Percentiles rank a stretch among this genome's conserved stretches.
Evolutionary conservation across 2,797 vertebrate species (phyloP).

Genomic region (Phataginus tetradactyla): DNA sequence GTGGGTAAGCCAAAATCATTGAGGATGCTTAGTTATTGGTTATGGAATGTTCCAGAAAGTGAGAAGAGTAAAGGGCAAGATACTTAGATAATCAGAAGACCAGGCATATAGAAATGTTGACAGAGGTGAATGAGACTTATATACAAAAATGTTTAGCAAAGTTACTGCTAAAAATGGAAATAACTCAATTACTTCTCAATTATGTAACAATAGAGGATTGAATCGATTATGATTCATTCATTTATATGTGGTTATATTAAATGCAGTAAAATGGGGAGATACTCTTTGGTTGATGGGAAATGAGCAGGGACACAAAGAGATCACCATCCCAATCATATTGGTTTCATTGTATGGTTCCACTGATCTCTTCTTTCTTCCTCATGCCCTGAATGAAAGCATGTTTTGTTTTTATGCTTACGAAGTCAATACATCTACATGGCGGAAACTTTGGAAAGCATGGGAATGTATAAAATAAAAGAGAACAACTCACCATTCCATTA

Average conservation of each 20-base stretch:
- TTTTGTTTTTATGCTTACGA: neutral
- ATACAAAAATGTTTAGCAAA: neutral
- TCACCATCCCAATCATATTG: too few species aligned
- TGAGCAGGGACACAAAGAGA: neutral
- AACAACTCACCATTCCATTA: neutral
- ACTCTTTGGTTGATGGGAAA: conserved; percentile 23
- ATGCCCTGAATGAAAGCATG: neutral
- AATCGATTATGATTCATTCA: conserved; percentile 54
- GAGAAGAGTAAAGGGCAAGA: neutral
- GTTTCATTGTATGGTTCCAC: neutral
- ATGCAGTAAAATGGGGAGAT: conserved; percentile 28
- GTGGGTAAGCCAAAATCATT: neutral
- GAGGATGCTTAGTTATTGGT: neutral
- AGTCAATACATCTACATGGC: neutral
- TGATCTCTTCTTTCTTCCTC: neutral
- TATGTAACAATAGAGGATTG: conserved; percentile 49
- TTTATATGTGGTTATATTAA: conserved; percentile 26
- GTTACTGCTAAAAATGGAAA: conserved; percentile 56
- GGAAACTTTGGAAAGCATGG: neutral
- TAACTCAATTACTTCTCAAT: conserved; percentile 64
- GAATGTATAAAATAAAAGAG: neutral
- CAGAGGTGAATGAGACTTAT: neutral
- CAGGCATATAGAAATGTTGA: neutral
- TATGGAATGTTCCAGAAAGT: neutral
- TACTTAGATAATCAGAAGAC: neutral